phyloP scores from a whole-genome alignment of 2,113 vertebrate genomes.

The Rana temporaria region DNA sequence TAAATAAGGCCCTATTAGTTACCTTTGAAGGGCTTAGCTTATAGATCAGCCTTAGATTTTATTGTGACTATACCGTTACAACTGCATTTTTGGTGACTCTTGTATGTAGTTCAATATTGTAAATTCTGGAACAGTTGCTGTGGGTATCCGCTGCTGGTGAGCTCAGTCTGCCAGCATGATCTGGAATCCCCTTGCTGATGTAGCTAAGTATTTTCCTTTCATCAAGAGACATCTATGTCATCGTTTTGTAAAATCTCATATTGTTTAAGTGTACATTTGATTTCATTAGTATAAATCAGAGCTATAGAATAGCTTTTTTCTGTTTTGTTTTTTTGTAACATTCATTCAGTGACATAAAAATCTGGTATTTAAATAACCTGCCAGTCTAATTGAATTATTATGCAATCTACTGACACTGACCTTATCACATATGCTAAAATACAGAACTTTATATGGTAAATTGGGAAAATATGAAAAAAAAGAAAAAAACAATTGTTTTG shows the following conservation, averaged over 20 bases:
- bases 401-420: too few species aligned
- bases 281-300: neutral
- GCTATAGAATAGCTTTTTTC: neutral
- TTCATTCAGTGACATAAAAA: neutral
- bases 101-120: neutral
- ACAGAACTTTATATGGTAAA: too few species aligned
- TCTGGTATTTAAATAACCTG: constrained; percentile 3
- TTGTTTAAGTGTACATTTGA: neutral
- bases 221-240: neutral
- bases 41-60: neutral
- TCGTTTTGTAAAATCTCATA: neutral
- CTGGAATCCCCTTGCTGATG: neutral
- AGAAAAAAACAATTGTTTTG: too few species aligned
- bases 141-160: neutral
- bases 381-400: neutral
- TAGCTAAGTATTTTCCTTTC: neutral
- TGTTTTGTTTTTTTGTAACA: neutral
- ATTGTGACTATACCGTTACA: neutral
- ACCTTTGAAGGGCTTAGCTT: neutral
- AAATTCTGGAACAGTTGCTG: neutral
- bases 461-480: too few species aligned
- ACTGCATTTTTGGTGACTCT: too few species aligned
- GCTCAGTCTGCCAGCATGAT: neutral
- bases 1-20: too few species aligned
- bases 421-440: too few species aligned